Conservation (phyloP, 1,140 invertebrate species). For the Whitmania pigra region DNA sequence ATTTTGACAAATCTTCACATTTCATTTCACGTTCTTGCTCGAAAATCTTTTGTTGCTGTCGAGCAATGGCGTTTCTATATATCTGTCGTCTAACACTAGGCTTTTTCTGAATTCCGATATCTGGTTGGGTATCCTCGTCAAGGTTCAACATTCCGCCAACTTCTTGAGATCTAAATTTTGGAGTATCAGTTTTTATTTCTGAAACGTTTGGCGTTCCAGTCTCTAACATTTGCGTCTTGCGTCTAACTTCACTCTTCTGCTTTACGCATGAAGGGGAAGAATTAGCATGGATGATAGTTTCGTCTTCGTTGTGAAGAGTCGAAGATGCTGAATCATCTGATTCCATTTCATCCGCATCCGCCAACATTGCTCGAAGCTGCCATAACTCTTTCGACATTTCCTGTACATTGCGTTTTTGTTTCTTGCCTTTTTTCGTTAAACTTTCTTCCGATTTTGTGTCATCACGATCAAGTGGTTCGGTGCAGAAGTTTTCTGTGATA, state of each 20-base stretch:
- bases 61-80: constrained; percentile 14
- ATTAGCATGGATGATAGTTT: too few relatives aligned
- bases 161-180: background rate
- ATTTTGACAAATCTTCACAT: too few relatives aligned
- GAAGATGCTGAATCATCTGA: background rate
- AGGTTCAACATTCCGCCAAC: background rate
- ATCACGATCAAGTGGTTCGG: background rate
- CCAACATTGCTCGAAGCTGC: constrained; percentile 5
- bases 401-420: background rate
- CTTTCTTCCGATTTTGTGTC: background rate
- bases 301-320: background rate
- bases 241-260: background rate
- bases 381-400: constrained; percentile 5
- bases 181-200: background rate
- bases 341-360: background rate
- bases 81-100: constrained; percentile 16
- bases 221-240: background rate
- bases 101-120: background rate
- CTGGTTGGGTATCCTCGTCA: background rate
- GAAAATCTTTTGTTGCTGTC: background rate
- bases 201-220: background rate
- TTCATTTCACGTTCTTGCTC: background rate
- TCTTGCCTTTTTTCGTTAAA: background rate
- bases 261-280: too few relatives aligned
- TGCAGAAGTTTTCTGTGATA: background rate